phyloP scores from a whole-genome alignment of 2,888 invertebrate species.

The Nomada ferruginata region DNA sequence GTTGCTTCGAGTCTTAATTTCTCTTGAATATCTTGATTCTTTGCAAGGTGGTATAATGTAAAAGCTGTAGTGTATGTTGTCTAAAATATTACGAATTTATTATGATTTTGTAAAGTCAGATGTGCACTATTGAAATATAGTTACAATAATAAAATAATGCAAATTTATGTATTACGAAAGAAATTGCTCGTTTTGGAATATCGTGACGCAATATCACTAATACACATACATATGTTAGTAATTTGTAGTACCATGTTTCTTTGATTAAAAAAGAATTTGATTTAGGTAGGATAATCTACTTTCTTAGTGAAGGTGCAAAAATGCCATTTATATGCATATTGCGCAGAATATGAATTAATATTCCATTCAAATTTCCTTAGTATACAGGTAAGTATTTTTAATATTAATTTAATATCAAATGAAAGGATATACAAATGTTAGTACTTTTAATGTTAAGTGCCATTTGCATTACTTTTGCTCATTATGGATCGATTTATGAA shows the following conservation, averaged over 20 bases:
- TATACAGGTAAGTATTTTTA: not conserved
- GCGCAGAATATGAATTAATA: not conserved
- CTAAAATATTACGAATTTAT: constrained; percentile 84
- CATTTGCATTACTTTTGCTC: not conserved
- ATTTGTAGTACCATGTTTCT: no score
- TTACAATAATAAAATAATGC: no score
- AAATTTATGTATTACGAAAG: no score
- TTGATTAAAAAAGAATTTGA: no score
- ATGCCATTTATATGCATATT: not conserved
- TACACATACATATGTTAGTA: no score
- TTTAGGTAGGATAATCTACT: no score
- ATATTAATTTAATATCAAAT: not conserved
- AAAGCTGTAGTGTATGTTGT: constrained; percentile 92
- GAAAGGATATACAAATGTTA: not conserved
- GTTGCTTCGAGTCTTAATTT: constrained; percentile 88
- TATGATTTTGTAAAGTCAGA: not conserved
- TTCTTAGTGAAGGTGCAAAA: no score
- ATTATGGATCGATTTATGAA: not conserved
- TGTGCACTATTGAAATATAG: not conserved
- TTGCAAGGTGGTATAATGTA: constrained; percentile 91
- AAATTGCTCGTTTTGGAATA: no score
- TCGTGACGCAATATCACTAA: no score
- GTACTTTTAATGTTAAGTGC: no score
- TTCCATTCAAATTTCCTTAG: no score
- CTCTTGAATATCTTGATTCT: constrained; percentile 88